These are phyloP conservation scores for Tridacna crocea DNA, from an alignment of 2,888 invertebrate species.

Conservation along the genomic window DNA sequence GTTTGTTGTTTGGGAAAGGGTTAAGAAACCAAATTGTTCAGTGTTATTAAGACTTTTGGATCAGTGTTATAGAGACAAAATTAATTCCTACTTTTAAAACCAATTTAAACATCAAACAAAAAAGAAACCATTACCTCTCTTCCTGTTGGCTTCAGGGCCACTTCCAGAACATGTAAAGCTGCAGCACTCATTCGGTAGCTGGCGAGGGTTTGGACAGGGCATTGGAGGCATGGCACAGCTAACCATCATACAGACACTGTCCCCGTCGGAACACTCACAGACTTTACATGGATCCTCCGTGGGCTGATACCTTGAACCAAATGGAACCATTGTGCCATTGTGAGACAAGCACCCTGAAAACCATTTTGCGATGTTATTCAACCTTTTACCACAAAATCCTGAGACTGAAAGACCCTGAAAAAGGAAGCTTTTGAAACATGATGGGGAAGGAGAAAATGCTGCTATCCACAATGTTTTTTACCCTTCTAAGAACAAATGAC, in stretches of 20 bases:
- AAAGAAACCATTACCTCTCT: too few species aligned
- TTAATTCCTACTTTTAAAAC: too few species aligned
- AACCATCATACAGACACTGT: conserved; percentile 28
- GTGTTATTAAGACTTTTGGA: too few species aligned
- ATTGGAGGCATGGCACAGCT: conserved; percentile 49
- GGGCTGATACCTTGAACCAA: conserved; percentile 28
- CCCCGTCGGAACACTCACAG: conserved; percentile 44
- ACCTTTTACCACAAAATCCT: not conserved
- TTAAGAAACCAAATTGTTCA: too few species aligned
- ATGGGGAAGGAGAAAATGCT: not conserved
- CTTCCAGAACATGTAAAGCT: conserved; percentile 15
- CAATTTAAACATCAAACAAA: too few species aligned
- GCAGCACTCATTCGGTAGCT: conserved; percentile 37
- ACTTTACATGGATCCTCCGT: conserved; percentile 42
- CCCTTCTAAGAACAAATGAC: too few species aligned
- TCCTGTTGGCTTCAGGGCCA: too few species aligned
- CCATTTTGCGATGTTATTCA: not conserved
- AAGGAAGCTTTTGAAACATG: not conserved
- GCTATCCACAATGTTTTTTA: not conserved
- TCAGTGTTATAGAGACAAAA: too few species aligned
- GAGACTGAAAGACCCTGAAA: not conserved
- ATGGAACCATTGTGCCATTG: conserved; percentile 26
- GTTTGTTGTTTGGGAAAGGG: too few species aligned
- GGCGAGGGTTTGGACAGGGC: conserved; percentile 20
- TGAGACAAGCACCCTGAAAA: conserved; percentile 26